Base-by-base conservation (phyloP, 2,113 vertebrate species). In the Lichenostomus cassidix region DNA sequence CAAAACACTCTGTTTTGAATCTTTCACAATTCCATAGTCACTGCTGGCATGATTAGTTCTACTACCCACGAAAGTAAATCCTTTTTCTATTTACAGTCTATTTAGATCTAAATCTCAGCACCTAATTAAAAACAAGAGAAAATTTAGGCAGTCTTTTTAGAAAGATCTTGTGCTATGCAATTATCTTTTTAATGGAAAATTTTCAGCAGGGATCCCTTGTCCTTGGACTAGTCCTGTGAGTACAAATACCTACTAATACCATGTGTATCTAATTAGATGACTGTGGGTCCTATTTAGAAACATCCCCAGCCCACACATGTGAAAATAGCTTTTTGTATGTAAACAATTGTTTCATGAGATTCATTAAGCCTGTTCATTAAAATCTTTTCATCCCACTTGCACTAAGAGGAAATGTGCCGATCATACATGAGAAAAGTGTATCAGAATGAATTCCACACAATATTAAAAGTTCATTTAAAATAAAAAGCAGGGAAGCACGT, bases 131-230 rank as follows among this genome's bases (percentile, higher is more conserved):
- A 90, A 25, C 15, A 89, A 39, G 47, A 62, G 83, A 92, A 87
- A 55, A 24, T 16, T 41, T 62, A 83, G 28, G 41, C 53, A 93
- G 29, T 15, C 14, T 49, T 96, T 94, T 85, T 64, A 77, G 59
- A 89, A 93, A 74, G 60, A 65, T 29, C 47, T 69, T 67, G 56
- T 86, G 50, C 59, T 68, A 76, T 39, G 74, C 83, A 95, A 86
- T 94, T 95, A 96, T 95, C 80, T 95, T 95, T 92, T 68, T 82
- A 96, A 96, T 83, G 70, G 82, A 89, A 89, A 79, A 81, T 87
- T 96, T 97, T 93, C 95, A 96, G 80, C 85, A 89, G 65, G 86
- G 63, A 83, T 87, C 41, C 37, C 84, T 80, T 88, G 84, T 94
- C 79, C 69, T 93, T 92, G 80, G 56, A 78, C 74, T 68, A 84